Evolutionary conservation across 2,888 invertebrate genomes (phyloP), one percentile per base, ranked within the genome.

Genomic region (Octonoba sinensis): DNA sequence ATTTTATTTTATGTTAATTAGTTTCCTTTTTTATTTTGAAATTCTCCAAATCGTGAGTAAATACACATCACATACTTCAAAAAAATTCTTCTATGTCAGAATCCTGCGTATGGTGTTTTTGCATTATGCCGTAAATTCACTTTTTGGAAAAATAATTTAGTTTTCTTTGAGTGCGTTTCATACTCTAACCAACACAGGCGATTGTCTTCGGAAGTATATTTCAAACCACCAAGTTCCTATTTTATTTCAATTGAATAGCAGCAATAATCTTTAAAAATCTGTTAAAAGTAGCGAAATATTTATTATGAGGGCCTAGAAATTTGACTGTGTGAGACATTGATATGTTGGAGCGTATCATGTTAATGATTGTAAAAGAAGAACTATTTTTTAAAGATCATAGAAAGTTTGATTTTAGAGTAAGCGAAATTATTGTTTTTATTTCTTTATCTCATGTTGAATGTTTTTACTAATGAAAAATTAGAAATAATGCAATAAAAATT

Each of bases 401-500:
- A 46, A 75, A 65, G 49, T 76, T 44, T 76, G 20, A 76, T 69
- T 78, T 75, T 78, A 72, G 59, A 78, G 27, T 49, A 65, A 65
- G 57, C 27, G 51, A 78, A 78, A 72, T 47, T 62, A 72, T 77
- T 81, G 73, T 73, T 81, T 81, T 81, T 81, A 67, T 64, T 59
- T 57, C 59, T 59, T 8, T 20, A 47, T 59, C 59, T 51, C 72
- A 65, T 78, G 78, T 78, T 78, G 72, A 79, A 73, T 74, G 69
- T 81, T 73, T 78, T 69, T 81, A 81, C 59, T 66, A 56, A 47
- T 22, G 27, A 67, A 60, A 51, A 72, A 60, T 78, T 71, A 64
- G 64, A 73, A 72, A 44, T 47, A 49, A 73, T 67, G 79, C 73
- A 81, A 81, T 81, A 81, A 79, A 22, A 66, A 79, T 73, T 81